These are phyloP conservation scores for Ariolimax columbianus DNA, from an alignment of 2,888 invertebrate species.

Conservation along the genomic window DNA sequence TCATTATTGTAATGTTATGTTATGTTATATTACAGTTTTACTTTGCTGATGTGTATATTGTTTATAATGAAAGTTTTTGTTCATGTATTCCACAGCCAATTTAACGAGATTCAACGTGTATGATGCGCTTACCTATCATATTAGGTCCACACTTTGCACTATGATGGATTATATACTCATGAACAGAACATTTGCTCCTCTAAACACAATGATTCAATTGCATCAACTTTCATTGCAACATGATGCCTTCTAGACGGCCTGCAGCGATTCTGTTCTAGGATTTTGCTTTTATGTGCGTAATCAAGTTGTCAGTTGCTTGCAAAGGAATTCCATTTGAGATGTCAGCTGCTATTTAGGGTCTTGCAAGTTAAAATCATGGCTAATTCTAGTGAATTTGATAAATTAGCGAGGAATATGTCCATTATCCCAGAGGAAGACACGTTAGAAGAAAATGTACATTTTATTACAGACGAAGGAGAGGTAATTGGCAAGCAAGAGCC, in stretches of 20 bases:
- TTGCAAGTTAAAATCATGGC: constrained; percentile 2
- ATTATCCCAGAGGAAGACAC: not conserved
- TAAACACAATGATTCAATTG: not conserved
- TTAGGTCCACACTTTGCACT: not conserved
- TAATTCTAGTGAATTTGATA: not conserved
- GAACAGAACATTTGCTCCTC: not conserved
- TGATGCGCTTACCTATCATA: not conserved
- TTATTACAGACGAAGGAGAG: not conserved
- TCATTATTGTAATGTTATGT: too few species aligned
- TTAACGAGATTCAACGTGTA: not conserved
- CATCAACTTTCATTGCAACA: not conserved
- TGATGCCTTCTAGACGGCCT: not conserved
- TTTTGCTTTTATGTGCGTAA: not conserved
- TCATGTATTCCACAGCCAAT: not conserved
- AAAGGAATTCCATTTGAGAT: not conserved
- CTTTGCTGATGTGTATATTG: too few species aligned
- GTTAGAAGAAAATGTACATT: not conserved
- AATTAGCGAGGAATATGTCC: not conserved
- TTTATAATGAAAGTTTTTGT: not conserved
- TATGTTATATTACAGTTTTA: too few species aligned
- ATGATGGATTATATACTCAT: not conserved
- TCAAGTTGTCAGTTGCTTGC: not conserved
- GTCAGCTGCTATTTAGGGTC: not conserved
- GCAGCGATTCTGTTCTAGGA: not conserved
- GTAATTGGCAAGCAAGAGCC: not conserved